These are phyloP conservation scores for Brachyistius frenatus DNA, from an alignment of 2,113 vertebrate species.

Conservation along the genomic window DNA sequence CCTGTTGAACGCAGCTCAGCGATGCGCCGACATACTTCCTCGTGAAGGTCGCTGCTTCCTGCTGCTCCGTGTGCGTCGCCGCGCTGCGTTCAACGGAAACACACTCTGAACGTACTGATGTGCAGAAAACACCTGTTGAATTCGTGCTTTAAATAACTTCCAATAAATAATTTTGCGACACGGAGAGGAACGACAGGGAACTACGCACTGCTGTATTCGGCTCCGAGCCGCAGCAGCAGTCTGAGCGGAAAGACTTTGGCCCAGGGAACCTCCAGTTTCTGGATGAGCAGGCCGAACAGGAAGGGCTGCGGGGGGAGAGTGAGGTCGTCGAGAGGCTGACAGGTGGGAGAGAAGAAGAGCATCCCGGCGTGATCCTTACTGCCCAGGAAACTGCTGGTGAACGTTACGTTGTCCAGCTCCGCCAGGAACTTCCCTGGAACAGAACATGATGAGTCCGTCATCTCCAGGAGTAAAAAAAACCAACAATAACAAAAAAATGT, in stretches of 20 bases:
- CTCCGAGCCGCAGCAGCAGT: slow-evolving; percentile 92
- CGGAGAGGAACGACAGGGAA: neutral
- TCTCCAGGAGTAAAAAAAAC: neutral
- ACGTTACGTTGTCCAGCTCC: slow-evolving; percentile 91
- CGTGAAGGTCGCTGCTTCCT: too few species aligned
- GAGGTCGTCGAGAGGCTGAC: slow-evolving; percentile 88
- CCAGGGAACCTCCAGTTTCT: slow-evolving; percentile 96
- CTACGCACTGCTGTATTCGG: slow-evolving; percentile 88
- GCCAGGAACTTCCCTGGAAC: slow-evolving; percentile 90
- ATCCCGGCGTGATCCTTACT: slow-evolving; percentile 94
- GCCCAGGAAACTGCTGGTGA: slow-evolving; percentile 90
- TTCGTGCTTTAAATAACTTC: too few species aligned
- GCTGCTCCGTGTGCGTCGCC: too few species aligned
- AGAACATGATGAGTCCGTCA: neutral
- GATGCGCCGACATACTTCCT: too few species aligned
- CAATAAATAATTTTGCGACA: neutral
- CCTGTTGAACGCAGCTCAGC: too few species aligned
- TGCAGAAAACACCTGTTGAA: too few species aligned
- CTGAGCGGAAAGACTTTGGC: slow-evolving; percentile 95
- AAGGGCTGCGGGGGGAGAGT: slow-evolving; percentile 88
- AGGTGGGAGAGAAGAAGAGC: slow-evolving; percentile 91
- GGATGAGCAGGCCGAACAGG: slow-evolving; percentile 92
- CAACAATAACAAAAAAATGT: too few species aligned
- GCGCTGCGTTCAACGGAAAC: too few species aligned
- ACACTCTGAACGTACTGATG: too few species aligned